A percentile compares a stretch with the other conserved stretches of the same genome.
These are phyloP conservation scores for Litoditis marina DNA, from an alignment of 2,888 invertebrate genomes.

Conservation along the genomic window DNA sequence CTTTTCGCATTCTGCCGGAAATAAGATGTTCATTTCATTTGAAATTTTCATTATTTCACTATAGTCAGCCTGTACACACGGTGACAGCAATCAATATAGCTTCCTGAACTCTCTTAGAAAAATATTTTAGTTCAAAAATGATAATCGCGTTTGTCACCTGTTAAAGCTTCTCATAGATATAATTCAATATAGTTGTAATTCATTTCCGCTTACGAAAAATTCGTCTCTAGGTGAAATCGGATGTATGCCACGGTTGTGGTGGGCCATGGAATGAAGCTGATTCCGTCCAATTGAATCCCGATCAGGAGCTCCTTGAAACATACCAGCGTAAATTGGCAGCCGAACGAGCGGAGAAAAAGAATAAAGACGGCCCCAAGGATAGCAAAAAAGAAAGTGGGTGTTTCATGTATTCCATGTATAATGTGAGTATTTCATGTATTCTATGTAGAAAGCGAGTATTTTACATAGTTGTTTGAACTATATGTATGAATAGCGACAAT, in stretches of 20 bases:
- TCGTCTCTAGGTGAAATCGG: constrained; percentile 31
- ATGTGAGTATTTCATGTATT: not conserved
- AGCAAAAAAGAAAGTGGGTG: constrained; percentile 1
- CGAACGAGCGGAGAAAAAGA: constrained; percentile 72
- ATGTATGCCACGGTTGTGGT: constrained; percentile 50
- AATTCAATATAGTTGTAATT: no score
- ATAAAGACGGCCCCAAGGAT: constrained; percentile 40
- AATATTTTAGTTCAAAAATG: no score
- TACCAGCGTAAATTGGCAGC: constrained; percentile 71
- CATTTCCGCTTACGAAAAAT: no score
- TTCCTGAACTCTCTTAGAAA: no score
- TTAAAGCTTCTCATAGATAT: no score
- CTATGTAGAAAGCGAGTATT: not conserved
- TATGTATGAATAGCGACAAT: no score
- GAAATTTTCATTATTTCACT: no score
- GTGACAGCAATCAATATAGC: no score
- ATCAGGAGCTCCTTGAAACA: constrained; percentile 72
- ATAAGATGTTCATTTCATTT: no score
- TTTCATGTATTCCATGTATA: not conserved
- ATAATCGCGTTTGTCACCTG: no score
- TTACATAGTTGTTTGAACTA: not conserved
- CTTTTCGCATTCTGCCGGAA: no score
- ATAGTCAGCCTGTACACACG: no score
- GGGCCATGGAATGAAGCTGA: constrained; percentile 69
- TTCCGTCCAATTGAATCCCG: constrained; percentile 77